Conservation (phyloP, 2,888 invertebrate species). For the Phaonia tiefii region DNA sequence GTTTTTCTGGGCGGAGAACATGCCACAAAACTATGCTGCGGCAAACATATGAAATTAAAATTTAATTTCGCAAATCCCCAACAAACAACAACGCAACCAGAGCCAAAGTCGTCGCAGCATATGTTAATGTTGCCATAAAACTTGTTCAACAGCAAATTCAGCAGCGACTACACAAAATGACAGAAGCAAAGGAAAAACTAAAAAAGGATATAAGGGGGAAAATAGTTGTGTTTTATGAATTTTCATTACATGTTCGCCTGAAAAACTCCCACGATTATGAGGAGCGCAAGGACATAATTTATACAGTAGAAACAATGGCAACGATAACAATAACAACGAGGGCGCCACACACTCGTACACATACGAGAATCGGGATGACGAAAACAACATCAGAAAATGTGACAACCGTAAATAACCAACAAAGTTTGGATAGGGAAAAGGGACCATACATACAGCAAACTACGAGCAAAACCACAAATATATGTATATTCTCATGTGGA, state of each 20-base stretch:
- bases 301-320: constrained; percentile 12
- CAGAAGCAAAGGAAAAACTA: constrained; percentile 8
- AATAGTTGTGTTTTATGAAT: constrained; percentile 51
- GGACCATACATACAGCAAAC: constrained; percentile 49
- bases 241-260: constrained; percentile 53
- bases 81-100: constrained; percentile 44
- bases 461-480: constrained; percentile 48
- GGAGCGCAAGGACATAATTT: constrained; percentile 44
- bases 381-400: constrained; percentile 42
- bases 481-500: constrained; percentile 13
- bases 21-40: constrained; percentile 54
- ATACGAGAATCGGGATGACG: constrained; percentile 32
- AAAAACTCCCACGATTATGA: constrained; percentile 44
- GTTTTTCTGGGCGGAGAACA: constrained; percentile 10
- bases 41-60: constrained; percentile 68
- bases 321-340: constrained; percentile 7
- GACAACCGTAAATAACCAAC: constrained; percentile 33
- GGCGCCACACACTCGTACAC: not conserved
- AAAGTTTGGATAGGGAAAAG: constrained; percentile 17
- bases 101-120: constrained; percentile 52
- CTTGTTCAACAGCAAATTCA: not conserved
- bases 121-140: constrained; percentile 59
- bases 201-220: constrained; percentile 6
- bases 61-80: constrained; percentile 69
- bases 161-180: not conserved